Base-by-base conservation (phyloP, 2,113 vertebrate species). In the Oryzias celebensis region DNA sequence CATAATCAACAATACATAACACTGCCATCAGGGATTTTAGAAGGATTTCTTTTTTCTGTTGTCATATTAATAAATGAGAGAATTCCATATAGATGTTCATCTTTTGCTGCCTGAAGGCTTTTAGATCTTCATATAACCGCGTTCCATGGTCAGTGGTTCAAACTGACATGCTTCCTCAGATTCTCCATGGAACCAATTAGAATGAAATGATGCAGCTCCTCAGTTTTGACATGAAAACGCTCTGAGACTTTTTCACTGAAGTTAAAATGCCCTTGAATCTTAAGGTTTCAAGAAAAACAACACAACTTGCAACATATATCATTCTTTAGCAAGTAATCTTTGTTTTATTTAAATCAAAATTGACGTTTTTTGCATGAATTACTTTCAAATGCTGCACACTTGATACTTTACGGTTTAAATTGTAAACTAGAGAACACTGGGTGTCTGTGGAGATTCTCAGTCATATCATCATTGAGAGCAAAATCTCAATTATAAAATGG, bases 131-230 rank as follows among this genome's bases (percentile, higher is more conserved):
- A 46, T 76, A 73, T 51, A 55, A 65, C 68, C 58, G 16, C 62
- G 57, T 52, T 60, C 36, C 71, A 72, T 64, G 55, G 52, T 50
- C 65, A 57, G 31, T 58, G 59, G 65, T 75, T 72, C 44, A 67
- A 66, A 78, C 66, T 74, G 65, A 50, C 53, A 67, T 73, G 65
- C 41, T 52, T 51, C 20, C 78, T 31, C 24, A 31, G 44, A 77
- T 52, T 44, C 85, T 85, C 80, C 73, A 53, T 77, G 80, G 84
- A 81, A 68, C 77, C 82, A 85, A 87, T 89, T 88, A 89, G 77
- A 86, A 75, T 83, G 64, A 80, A 66, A 84, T 75, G 80, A 69
- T 77, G 75, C 65, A 65, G 76, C 75, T 59, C 77, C 65, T 86
- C 36, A 63, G 62, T 17, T 58, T 22, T 68, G 50, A 65, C 63